Conservation (phyloP, 1,140 invertebrate genomes). For the Drosophila punjabiensis region DNA sequence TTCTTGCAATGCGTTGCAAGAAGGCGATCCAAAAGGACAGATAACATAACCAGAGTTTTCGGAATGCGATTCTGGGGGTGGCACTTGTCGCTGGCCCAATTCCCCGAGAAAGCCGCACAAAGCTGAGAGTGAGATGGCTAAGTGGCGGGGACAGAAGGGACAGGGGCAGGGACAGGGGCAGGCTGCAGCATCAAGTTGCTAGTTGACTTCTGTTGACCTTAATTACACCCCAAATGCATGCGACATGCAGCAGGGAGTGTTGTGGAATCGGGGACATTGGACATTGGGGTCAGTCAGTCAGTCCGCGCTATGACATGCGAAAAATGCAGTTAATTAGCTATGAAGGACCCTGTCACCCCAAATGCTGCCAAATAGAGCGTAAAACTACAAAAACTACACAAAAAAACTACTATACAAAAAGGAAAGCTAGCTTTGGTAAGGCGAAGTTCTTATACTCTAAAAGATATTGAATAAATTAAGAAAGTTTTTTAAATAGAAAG, state of each 20-base stretch:
- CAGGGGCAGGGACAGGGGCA: slow-evolving; percentile 7
- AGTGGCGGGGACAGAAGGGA: slow-evolving; percentile 16
- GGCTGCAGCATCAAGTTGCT: slow-evolving; percentile 62
- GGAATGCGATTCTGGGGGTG: slow-evolving; percentile 26
- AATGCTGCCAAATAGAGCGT: slow-evolving; percentile 48
- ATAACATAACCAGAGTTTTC: slow-evolving; percentile 15
- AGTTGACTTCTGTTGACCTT: slow-evolving; percentile 75
- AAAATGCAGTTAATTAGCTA: slow-evolving; percentile 78
- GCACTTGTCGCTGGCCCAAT: slow-evolving; percentile 46
- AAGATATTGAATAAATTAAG: neutral
- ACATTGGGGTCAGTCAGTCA: slow-evolving; percentile 45
- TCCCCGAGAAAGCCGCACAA: slow-evolving; percentile 30
- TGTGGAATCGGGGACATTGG: slow-evolving; percentile 41
- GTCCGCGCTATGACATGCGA: slow-evolving; percentile 61
- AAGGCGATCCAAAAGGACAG: slow-evolving; percentile 10
- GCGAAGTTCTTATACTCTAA: neutral
- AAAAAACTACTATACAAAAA: slow-evolving; percentile 3
- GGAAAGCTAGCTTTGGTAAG: neutral
- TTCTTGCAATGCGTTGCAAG: slow-evolving; percentile 3
- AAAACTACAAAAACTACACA: slow-evolving; percentile 9
- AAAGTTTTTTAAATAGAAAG: too few species aligned
- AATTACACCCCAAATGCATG: slow-evolving; percentile 74
- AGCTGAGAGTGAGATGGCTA: slow-evolving; percentile 24
- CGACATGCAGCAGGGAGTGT: slow-evolving; percentile 51
- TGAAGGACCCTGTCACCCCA: slow-evolving; percentile 54